These are phyloP conservation scores for Anneissia japonica DNA, from an alignment of 35 echinoderm and acorn worm genomes.

Conservation along the genomic window DNA sequence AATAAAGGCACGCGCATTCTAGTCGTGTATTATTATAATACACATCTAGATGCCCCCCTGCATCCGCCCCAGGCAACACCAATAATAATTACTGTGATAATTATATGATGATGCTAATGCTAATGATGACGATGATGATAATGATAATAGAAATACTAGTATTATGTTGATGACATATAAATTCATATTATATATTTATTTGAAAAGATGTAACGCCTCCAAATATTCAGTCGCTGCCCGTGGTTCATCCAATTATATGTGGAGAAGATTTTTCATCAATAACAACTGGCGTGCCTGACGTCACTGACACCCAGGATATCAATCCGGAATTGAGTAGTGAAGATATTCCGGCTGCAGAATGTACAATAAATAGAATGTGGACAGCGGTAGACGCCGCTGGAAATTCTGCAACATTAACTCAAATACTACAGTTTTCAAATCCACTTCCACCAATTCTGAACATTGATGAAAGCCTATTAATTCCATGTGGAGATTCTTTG, in stretches of 20 bases:
- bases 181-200: too few species aligned
- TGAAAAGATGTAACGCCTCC: background rate
- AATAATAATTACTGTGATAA: too few species aligned
- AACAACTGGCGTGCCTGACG: constrained; percentile 8
- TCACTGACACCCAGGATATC: constrained; percentile 30
- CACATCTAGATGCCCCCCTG: too few species aligned
- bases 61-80: too few species aligned
- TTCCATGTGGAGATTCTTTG: constrained; percentile 9
- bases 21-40: too few species aligned
- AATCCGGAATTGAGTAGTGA: background rate
- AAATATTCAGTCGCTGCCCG: background rate
- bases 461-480: background rate
- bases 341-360: background rate
- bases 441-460: background rate
- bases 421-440: background rate
- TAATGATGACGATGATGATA: too few species aligned
- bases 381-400: constrained; percentile 20
- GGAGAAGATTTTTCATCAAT: constrained; percentile 6
- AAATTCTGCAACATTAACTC: constrained; percentile 5
- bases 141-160: too few species aligned
- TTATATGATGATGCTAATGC: too few species aligned
- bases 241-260: background rate
- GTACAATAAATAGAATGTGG: constrained; percentile 24
- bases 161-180: too few species aligned
- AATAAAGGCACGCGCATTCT: too few species aligned